phyloP scores from a whole-genome alignment of 2,888 invertebrate species.

The Agrotis segetum region DNA sequence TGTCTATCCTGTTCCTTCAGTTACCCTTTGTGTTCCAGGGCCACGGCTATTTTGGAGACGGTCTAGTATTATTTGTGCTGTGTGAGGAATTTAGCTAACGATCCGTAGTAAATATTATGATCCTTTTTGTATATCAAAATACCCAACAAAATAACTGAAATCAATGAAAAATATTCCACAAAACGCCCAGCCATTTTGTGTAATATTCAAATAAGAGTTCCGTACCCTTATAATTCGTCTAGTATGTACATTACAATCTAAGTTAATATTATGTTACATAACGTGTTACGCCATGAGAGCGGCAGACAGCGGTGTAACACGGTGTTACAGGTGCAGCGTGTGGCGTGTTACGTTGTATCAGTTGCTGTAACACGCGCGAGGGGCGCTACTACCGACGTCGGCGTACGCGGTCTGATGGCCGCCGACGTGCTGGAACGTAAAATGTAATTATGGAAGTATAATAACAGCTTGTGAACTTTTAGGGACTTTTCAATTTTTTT shows the following conservation, averaged over 20 bases:
- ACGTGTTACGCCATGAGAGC: constrained; percentile 22
- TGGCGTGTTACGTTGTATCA: constrained; percentile 3
- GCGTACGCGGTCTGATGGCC: constrained; percentile 21
- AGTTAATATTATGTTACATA: constrained; percentile 16
- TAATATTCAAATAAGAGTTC: constrained; percentile 4
- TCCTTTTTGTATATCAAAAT: too few relatives aligned
- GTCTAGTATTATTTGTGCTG: too few relatives aligned
- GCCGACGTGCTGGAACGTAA: constrained; percentile 46
- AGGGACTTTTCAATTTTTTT: too few relatives aligned
- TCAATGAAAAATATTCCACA: constrained; percentile 15
- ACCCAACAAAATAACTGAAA: too few relatives aligned
- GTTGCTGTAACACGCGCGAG: neutral
- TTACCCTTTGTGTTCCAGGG: too few relatives aligned
- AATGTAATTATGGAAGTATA: too few relatives aligned
- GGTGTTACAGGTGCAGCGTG: constrained; percentile 4
- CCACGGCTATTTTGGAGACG: too few relatives aligned
- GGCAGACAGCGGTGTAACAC: constrained; percentile 26
- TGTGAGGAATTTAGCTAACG: too few relatives aligned
- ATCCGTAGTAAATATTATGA: too few relatives aligned
- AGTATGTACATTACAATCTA: constrained; percentile 38
- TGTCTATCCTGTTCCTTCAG: too few relatives aligned
- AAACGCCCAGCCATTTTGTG: constrained; percentile 32
- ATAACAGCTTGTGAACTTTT: too few relatives aligned
- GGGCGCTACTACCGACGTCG: constrained; percentile 46
- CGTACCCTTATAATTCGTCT: neutral